These are phyloP conservation scores for Henicopernis longicauda DNA, from an alignment of 2,113 vertebrate species.

Conservation along the genomic window DNA sequence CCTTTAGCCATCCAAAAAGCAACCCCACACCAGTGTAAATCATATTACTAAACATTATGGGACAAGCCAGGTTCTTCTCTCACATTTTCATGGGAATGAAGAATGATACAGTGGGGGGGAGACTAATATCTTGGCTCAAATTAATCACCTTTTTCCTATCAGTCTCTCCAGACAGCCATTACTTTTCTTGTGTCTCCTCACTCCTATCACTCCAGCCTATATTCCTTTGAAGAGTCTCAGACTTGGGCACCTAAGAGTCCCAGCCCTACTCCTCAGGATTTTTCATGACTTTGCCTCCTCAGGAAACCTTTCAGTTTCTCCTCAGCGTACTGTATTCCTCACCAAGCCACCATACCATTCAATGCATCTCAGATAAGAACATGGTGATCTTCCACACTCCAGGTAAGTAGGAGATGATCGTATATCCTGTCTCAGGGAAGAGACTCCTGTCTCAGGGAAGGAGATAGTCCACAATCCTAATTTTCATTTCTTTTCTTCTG, in stretches of 20 bases:
- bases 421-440: neutral
- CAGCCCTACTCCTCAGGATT: neutral
- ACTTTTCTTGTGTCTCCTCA: neutral
- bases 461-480: neutral
- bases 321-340: neutral
- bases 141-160: neutral
- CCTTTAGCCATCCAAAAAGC: neutral
- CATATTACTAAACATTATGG: neutral
- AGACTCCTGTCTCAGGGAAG: neutral
- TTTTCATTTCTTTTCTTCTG: neutral
- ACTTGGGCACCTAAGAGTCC: neutral
- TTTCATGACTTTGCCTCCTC: neutral
- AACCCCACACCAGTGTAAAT: neutral
- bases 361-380: neutral
- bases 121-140: neutral
- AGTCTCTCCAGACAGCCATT: neutral
- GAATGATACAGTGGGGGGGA: neutral
- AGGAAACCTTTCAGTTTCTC: neutral
- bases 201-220: neutral
- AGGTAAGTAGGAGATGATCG: fast-evolving
- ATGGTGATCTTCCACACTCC: neutral
- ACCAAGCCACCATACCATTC: neutral
- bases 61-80: neutral
- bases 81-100: neutral
- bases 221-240: neutral